phyloP scores from a whole-genome alignment of 2,888 invertebrate species.

The Sclerodermus sp. region DNA sequence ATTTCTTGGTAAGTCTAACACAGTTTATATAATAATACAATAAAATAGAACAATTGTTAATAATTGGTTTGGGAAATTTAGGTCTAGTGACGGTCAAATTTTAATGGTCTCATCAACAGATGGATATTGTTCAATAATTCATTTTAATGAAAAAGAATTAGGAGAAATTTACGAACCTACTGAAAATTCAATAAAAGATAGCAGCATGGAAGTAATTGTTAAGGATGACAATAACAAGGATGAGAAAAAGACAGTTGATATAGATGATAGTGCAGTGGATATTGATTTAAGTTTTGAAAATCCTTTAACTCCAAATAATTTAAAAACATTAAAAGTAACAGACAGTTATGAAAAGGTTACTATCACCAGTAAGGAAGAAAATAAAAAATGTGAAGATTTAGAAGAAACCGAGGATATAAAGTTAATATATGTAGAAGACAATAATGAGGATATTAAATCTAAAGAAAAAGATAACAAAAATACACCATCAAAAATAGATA shows the following conservation, averaged over 20 bases:
- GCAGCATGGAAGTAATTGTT: background rate
- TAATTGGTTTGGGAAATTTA: constrained; percentile 32
- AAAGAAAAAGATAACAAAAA: constrained; percentile 24
- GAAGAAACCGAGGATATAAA: constrained; percentile 65
- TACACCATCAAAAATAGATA: constrained; percentile 34
- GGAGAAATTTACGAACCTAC: constrained; percentile 61
- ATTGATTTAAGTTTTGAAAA: constrained; percentile 31
- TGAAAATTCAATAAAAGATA: background rate
- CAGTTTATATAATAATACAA: constrained; percentile 5
- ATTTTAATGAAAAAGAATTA: constrained; percentile 74
- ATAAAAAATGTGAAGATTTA: constrained; percentile 24
- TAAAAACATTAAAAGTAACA: background rate
- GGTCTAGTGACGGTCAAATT: constrained; percentile 75
- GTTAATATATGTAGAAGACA: constrained; percentile 62
- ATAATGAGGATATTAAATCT: constrained; percentile 28
- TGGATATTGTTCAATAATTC: constrained; percentile 84
- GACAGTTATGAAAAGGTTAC: constrained; percentile 12
- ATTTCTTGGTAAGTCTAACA: constrained; percentile 69
- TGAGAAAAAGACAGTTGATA: constrained; percentile 19
- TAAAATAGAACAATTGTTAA: constrained; percentile 1
- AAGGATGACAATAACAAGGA: background rate
- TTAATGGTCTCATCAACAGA: constrained; percentile 84
- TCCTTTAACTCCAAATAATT: background rate
- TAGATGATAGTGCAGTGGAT: constrained; percentile 48
- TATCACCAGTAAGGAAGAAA: too few relatives aligned